Evolutionary conservation across 2,113 vertebrate genomes (phyloP).

Genomic region (Rhadina sibilatrix): DNA sequence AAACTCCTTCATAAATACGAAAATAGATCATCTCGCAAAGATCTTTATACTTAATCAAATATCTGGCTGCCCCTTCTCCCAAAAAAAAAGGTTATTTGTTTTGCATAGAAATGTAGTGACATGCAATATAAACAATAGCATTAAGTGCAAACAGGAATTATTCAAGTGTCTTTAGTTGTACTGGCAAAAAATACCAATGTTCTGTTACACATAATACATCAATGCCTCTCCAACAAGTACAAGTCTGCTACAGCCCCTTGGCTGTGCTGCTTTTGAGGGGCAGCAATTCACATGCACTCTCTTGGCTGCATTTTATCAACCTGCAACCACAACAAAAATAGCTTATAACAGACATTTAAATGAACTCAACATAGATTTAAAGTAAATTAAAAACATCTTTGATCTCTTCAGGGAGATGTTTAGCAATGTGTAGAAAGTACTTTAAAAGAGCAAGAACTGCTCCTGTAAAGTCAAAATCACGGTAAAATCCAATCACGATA

Average conservation of each 20-base stretch:
- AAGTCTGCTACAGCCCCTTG: conserved; percentile 21
- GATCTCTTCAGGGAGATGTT: conserved; percentile 12
- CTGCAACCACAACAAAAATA: conserved; percentile 53
- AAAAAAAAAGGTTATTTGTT: conserved; percentile 57
- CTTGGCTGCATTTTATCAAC: conserved; percentile 33
- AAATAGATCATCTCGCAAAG: conserved; percentile 85
- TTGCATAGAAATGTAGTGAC: conserved; percentile 96
- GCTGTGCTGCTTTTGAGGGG: conserved; percentile 19
- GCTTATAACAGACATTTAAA: conserved; percentile 59
- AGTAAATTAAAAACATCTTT: conserved; percentile 49
- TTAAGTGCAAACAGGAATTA: conserved; percentile 84
- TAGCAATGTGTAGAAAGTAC: conserved; percentile 14
- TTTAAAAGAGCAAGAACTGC: conserved; percentile 50
- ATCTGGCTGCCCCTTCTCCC: conserved; percentile 70
- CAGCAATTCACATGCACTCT: conserved; percentile 41
- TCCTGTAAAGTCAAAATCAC: conserved; percentile 17
- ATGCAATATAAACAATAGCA: conserved; percentile 75
- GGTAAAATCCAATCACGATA: conserved; percentile 40
- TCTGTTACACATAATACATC: conserved; percentile 49
- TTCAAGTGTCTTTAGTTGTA: conserved; percentile 81
- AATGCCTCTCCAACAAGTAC: conserved; percentile 15
- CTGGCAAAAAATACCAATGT: conserved; percentile 75
- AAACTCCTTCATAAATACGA: conserved; percentile 90
- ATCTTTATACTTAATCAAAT: conserved; percentile 80
- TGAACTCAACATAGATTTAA: conserved; percentile 24